Evolutionary conservation across 37 sponge, comb jelly and placozoan genomes (phyloP).

Genomic region (Cliona cf. orientalis): DNA sequence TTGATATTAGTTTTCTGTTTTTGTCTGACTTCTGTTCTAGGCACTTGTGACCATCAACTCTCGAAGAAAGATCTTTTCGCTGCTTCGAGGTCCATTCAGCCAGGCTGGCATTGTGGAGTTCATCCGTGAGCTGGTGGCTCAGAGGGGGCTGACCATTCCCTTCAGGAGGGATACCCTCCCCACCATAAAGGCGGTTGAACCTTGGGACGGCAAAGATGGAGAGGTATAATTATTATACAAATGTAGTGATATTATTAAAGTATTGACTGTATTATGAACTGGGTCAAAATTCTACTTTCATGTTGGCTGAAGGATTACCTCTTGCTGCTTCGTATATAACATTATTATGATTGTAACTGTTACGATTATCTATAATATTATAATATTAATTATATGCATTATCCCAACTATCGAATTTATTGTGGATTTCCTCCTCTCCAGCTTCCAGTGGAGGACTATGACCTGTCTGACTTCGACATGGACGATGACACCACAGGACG

Average conservation of each 20-base stretch:
- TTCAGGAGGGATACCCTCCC: slow-evolving; percentile 72
- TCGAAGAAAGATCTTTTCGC: slow-evolving; percentile 77
- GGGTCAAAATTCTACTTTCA: no score
- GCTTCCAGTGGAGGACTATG: slow-evolving; percentile 87
- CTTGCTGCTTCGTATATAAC: no score
- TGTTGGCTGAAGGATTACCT: no score
- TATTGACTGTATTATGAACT: neutral
- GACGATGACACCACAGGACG: slow-evolving; percentile 55
- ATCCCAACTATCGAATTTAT: neutral
- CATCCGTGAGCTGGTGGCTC: slow-evolving; percentile 68
- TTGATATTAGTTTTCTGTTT: neutral
- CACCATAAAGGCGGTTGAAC: slow-evolving; percentile 47
- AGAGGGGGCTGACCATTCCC: slow-evolving; percentile 58
- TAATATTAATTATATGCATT: no score
- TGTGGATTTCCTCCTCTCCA: slow-evolving; percentile 2
- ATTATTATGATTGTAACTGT: neutral
- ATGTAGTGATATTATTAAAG: neutral
- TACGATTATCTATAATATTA: neutral
- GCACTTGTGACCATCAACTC: slow-evolving; percentile 83
- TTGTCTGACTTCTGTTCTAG: slow-evolving; percentile 10
- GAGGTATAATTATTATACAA: slow-evolving; percentile 47
- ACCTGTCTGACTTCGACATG: slow-evolving; percentile 87
- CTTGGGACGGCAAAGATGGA: slow-evolving; percentile 99
- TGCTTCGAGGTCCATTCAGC: slow-evolving; percentile 82
- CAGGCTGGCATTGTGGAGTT: slow-evolving; percentile 80